A percentile compares a stretch with the other conserved stretches of the same genome.
Evolutionary conservation across 2,888 invertebrate species (phyloP).

Genomic region (Dryobota labecula): DNA sequence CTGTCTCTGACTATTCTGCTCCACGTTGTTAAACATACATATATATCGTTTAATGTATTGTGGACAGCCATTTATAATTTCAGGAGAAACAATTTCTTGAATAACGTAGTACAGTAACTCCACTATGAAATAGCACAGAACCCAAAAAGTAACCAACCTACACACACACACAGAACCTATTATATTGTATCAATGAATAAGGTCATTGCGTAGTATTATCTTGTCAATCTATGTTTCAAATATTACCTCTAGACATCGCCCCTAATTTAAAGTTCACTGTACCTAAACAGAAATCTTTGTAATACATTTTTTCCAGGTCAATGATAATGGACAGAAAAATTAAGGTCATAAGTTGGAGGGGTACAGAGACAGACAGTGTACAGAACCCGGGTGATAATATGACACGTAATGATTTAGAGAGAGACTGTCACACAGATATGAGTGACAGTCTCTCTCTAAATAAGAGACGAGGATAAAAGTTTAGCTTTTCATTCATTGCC

Average conservation of each 20-base stretch:
- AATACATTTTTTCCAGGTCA: slow-evolving; percentile 42
- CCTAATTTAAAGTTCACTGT: slow-evolving; percentile 37
- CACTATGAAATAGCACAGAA: background rate
- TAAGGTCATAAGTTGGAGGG: slow-evolving; percentile 35
- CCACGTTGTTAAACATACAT: too few species aligned
- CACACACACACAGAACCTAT: too few species aligned
- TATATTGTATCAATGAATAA: background rate
- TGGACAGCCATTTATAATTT: background rate
- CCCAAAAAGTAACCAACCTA: too few species aligned
- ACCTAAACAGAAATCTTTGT: slow-evolving; percentile 29
- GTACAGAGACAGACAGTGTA: background rate
- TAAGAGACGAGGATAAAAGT: too few species aligned
- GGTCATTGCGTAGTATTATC: background rate
- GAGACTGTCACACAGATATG: background rate
- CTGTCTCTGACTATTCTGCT: too few species aligned
- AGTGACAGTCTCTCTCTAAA: too few species aligned
- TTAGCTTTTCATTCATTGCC: too few species aligned
- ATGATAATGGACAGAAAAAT: slow-evolving; percentile 52
- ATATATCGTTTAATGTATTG: background rate
- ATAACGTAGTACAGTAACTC: background rate
- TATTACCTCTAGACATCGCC: background rate
- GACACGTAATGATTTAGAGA: background rate
- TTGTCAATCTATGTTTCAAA: slow-evolving; percentile 2
- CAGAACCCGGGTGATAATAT: too few species aligned
- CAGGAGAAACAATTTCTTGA: background rate